Evolutionary conservation across 2,797 vertebrate genomes (phyloP).

Genomic region (Sebastes miniatus): DNA sequence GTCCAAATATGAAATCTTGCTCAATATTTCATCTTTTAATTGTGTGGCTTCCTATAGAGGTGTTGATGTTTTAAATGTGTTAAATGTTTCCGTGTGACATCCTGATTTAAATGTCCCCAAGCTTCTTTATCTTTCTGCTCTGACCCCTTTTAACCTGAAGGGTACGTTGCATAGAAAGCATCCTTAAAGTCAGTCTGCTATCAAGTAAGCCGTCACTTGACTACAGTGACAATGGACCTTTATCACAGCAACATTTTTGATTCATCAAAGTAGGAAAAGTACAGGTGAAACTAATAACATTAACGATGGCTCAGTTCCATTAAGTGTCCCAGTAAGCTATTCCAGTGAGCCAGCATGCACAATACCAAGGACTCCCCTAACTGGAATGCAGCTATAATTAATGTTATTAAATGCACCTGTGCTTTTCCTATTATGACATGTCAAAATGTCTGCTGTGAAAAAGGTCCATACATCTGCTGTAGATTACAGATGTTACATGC

Average conservation of each 20-base stretch:
- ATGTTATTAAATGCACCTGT: too few relatives aligned
- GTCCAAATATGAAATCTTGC: background rate
- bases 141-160: conserved; percentile 15
- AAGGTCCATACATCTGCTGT: background rate
- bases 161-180: conserved; percentile 11
- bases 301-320: too few relatives aligned
- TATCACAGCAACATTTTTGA: too few relatives aligned
- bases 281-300: too few relatives aligned
- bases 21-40: background rate
- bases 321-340: too few relatives aligned
- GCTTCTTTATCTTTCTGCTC: conserved; percentile 7
- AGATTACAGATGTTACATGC: background rate
- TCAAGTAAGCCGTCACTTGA: background rate
- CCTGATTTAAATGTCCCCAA: conserved; percentile 31
- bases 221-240: background rate
- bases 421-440: too few relatives aligned
- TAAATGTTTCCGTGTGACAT: conserved; percentile 16
- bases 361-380: too few relatives aligned
- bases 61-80: background rate
- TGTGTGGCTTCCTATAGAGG: background rate
- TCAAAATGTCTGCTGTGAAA: too few relatives aligned
- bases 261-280: too few relatives aligned
- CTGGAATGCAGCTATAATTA: too few relatives aligned
- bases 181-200: background rate
- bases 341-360: too few relatives aligned